These are phyloP conservation scores for chimpanzee (Pan troglodytes) DNA, from an alignment of 2,113 vertebrate species.

Conservation along the genomic window NHGRI_mPanTro3-v2.1_pri NC_072410.2:109590501-109591000, in stretches of 20 bases:
- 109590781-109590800: not conserved
- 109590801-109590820: not conserved
- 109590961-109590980: slow-evolving; percentile 29
- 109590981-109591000: not conserved
- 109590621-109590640: rapidly evolving
- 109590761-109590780: not conserved
- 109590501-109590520: not conserved
- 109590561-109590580: rapidly evolving
- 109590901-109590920: not conserved
- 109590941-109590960: slow-evolving; percentile 1
- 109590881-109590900: not conserved
- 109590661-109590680: not conserved
- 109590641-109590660: not conserved
- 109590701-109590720: not conserved
- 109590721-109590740: not conserved
- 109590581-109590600: rapidly evolving
- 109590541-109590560: not conserved
- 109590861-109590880: not conserved
- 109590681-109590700: not conserved
- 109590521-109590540: not conserved
- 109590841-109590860: not conserved
- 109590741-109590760: not conserved
- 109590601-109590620: not conserved
- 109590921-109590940: not conserved
- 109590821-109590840: not conserved